Evolutionary conservation across 2,113 vertebrate species (phyloP).

Genomic region (Lagopus muta): DNA sequence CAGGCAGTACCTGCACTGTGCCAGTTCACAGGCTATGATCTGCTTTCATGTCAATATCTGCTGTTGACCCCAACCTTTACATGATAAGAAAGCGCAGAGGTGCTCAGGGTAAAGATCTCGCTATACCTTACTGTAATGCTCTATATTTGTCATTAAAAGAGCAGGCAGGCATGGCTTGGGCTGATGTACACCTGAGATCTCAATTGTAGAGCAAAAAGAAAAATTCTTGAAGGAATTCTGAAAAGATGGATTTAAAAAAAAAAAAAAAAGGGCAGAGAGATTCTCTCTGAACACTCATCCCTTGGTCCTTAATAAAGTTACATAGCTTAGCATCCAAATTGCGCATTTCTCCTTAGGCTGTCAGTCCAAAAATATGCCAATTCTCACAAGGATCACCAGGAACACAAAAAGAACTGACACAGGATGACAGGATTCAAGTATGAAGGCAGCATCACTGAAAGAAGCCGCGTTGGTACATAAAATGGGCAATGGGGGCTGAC

Average conservation of each 20-base stretch:
- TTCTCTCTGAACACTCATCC: neutral
- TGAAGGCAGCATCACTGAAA: neutral
- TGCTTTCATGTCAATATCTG: neutral
- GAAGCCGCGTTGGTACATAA: accelerated
- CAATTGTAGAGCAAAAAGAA: neutral
- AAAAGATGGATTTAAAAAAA: neutral
- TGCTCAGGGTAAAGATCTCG: neutral
- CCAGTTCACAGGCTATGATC: neutral
- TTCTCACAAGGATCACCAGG: neutral
- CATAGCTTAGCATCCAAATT: neutral
- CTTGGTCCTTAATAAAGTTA: neutral
- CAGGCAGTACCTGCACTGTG: neutral
- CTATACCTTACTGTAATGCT: neutral
- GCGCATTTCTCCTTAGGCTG: neutral
- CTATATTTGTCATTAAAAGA: neutral
- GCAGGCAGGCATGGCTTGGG: neutral
- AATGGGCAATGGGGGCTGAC: neutral
- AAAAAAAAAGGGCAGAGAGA: neutral
- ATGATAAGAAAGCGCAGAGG: neutral
- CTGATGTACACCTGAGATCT: neutral
- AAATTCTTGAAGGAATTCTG: neutral
- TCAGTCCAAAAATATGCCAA: neutral
- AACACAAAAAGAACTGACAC: neutral
- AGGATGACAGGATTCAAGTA: neutral
- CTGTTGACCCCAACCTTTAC: neutral